Evolutionary conservation across 1,140 invertebrate genomes (phyloP).

Genomic region (Ceratitis capitata): DNA sequence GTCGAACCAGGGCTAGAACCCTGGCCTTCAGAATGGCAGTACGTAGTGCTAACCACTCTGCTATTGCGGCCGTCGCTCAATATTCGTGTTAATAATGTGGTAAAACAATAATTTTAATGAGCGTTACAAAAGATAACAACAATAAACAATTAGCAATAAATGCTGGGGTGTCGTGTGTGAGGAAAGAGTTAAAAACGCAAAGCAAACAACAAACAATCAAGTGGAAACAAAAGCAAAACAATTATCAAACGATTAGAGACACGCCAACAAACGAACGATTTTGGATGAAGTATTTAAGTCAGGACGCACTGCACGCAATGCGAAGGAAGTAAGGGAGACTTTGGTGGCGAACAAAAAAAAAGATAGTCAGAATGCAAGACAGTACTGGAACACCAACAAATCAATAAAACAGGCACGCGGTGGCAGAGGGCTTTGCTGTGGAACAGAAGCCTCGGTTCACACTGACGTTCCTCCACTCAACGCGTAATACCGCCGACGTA

Average conservation of each 20-base stretch:
- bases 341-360: too few relatives aligned
- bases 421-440: not conserved
- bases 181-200: not conserved
- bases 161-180: too few relatives aligned
- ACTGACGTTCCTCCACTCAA: not conserved
- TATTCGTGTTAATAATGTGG: constrained; percentile 18
- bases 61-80: too few relatives aligned
- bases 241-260: constrained; percentile 19
- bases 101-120: constrained; percentile 35
- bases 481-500: not conserved
- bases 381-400: not conserved
- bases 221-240: not conserved
- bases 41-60: too few relatives aligned
- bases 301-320: not conserved
- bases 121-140: constrained; percentile 27
- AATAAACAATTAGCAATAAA: constrained; percentile 21
- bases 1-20: too few relatives aligned
- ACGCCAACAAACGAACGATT: constrained; percentile 25
- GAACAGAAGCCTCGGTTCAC: not conserved
- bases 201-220: constrained; percentile 9
- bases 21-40: too few relatives aligned
- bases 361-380: not conserved
- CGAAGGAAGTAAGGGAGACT: not conserved
- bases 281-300: not conserved
- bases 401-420: too few relatives aligned